phyloP scores from a whole-genome alignment of 2,888 invertebrate genomes.

The Trichogramma dendrolimi region DNA sequence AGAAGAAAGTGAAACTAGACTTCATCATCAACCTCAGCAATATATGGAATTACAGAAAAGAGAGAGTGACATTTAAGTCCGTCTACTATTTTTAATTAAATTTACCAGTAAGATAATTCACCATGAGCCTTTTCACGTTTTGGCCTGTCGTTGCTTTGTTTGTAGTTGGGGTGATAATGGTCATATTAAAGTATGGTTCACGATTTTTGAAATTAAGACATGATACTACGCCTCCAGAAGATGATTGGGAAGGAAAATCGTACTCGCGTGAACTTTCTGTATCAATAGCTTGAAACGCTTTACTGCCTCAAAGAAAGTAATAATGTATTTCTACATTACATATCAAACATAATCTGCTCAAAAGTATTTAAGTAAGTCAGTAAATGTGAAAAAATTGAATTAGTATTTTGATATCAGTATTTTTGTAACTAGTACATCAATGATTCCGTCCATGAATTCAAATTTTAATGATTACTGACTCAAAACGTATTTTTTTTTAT shows the following conservation, averaged over 20 bases:
- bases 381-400: background rate
- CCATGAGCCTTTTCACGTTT: slow-evolving; percentile 68
- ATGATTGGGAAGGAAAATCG: slow-evolving; percentile 65
- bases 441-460: slow-evolving; percentile 32
- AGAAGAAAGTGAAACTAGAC: slow-evolving; percentile 40
- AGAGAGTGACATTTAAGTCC: slow-evolving; percentile 71
- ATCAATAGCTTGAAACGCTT: slow-evolving; percentile 40
- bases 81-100: background rate
- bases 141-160: slow-evolving; percentile 77
- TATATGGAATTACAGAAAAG: slow-evolving; percentile 70
- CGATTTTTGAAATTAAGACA: slow-evolving; percentile 69
- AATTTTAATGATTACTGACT: background rate
- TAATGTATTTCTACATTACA: background rate
- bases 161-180: slow-evolving; percentile 70
- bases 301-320: slow-evolving; percentile 12
- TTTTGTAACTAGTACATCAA: slow-evolving; percentile 19
- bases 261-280: slow-evolving; percentile 53
- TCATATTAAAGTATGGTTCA: slow-evolving; percentile 72
- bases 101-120: slow-evolving; percentile 18
- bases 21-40: slow-evolving; percentile 41
- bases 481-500: background rate
- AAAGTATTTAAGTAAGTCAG: background rate
- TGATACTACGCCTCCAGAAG: slow-evolving; percentile 61
- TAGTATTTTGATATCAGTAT: slow-evolving; percentile 12
- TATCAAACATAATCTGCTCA: background rate